Evolutionary conservation across 2,797 vertebrate genomes (phyloP).

Genomic region (Austrolebias charrua): DNA sequence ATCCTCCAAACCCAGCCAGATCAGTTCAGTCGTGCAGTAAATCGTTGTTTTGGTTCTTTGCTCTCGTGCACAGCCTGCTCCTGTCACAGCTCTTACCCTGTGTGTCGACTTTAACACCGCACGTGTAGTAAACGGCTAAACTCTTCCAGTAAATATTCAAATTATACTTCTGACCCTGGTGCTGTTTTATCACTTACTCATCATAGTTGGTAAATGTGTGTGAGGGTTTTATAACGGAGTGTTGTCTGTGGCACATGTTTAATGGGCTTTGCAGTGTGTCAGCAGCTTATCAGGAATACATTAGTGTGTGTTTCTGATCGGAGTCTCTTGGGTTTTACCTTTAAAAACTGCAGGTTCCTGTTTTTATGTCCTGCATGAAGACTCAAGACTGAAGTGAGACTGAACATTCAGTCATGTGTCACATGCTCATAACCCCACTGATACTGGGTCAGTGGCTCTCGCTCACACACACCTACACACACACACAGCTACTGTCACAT

Average conservation of each 20-base stretch:
- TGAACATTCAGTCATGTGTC: constrained; percentile 1
- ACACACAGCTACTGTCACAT: too few species aligned
- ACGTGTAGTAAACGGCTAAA: too few species aligned
- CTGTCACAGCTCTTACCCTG: too few species aligned
- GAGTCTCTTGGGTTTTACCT: neutral
- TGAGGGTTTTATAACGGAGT: neutral
- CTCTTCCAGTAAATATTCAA: too few species aligned
- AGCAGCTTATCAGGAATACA: neutral
- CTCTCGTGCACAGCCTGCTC: neutral
- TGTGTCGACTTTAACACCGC: too few species aligned
- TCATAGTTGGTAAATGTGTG: too few species aligned
- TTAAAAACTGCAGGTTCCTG: too few species aligned
- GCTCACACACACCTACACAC: neutral
- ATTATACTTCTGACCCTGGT: too few species aligned
- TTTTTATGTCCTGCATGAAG: neutral
- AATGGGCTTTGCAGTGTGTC: neutral
- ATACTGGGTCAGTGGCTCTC: too few species aligned
- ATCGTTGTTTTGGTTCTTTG: too few species aligned
- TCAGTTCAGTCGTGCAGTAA: too few species aligned
- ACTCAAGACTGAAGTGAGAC: neutral
- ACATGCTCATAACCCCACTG: constrained; percentile 2
- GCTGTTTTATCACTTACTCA: too few species aligned
- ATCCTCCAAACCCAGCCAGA: neutral
- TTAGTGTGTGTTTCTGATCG: neutral
- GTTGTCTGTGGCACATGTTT: neutral